Percentiles rank a stretch among this genome's conserved stretches.
Conservation (phyloP, 2,888 invertebrate genomes). For the Drosophila paramelanica region DNA sequence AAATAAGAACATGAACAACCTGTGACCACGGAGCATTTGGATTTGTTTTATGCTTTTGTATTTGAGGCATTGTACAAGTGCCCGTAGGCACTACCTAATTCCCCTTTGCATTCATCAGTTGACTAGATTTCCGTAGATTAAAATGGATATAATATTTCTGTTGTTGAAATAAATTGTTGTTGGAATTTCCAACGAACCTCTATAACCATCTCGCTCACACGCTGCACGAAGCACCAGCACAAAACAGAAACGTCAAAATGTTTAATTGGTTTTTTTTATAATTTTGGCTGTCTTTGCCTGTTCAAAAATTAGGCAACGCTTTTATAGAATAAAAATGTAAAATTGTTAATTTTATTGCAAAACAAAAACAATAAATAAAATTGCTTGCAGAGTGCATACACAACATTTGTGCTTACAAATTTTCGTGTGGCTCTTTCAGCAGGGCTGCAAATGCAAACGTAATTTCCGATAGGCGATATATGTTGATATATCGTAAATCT, state of each 20-base stretch:
- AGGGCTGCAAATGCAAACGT: slow-evolving; percentile 43
- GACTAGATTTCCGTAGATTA: slow-evolving; percentile 1
- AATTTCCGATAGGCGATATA: slow-evolving; percentile 41
- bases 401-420: not conserved
- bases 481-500: slow-evolving; percentile 31
- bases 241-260: slow-evolving; percentile 72
- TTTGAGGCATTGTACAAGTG: not conserved
- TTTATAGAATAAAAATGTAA: not conserved
- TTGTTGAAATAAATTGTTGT: slow-evolving; percentile 68
- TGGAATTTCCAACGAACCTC: slow-evolving; percentile 67
- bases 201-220: slow-evolving; percentile 66
- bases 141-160: slow-evolving; percentile 54
- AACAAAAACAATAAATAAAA: not conserved
- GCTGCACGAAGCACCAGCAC: slow-evolving; percentile 48
- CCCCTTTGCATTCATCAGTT: not conserved
- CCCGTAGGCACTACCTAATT: not conserved
- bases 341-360: not conserved
- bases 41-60: not conserved
- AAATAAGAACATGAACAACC: slow-evolving; percentile 67
- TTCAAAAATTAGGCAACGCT: not conserved
- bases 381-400: slow-evolving; percentile 7
- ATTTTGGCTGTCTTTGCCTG: slow-evolving; percentile 7
- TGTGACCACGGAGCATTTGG: slow-evolving; percentile 44
- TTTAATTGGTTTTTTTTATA: slow-evolving; percentile 57
- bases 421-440: slow-evolving; percentile 17